Evolutionary conservation across 2,797 vertebrate genomes (phyloP).

Genomic region (Poecilia wingei): DNA sequence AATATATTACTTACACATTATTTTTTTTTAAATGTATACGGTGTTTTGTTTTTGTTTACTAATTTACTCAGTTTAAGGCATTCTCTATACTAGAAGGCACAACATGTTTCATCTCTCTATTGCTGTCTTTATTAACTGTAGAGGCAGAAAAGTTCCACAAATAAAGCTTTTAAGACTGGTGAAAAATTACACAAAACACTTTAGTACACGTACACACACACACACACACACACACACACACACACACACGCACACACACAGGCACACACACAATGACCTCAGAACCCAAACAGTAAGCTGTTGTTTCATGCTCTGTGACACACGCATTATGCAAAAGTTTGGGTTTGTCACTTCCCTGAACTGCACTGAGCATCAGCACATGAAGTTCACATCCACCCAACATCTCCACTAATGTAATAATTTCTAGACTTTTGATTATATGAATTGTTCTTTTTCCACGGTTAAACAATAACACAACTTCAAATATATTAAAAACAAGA

Average conservation of each 20-base stretch:
- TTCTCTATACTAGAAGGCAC: not conserved
- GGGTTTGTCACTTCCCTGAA: not conserved
- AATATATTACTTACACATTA: not conserved
- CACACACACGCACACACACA: not conserved
- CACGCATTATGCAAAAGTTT: not conserved
- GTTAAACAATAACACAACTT: not conserved
- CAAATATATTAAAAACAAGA: not conserved
- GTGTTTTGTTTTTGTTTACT: not conserved
- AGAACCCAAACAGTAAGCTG: not conserved
- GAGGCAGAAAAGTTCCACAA: not conserved
- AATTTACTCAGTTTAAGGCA: not conserved
- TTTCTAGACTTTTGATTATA: not conserved
- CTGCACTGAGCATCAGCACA: not conserved
- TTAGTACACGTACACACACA: not conserved
- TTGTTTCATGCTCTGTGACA: not conserved
- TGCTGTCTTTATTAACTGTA: not conserved
- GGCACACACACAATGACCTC: not conserved
- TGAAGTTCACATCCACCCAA: not conserved
- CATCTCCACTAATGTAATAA: not conserved
- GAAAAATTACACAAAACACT: not conserved
- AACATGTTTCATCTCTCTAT: not conserved
- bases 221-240: not conserved
- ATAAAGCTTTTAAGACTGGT: not conserved
- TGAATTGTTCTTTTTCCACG: not conserved
- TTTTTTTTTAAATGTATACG: too few relatives aligned